These are phyloP conservation scores for Morelia viridis DNA, from an alignment of 2,797 vertebrate species.

Conservation along the genomic window DNA sequence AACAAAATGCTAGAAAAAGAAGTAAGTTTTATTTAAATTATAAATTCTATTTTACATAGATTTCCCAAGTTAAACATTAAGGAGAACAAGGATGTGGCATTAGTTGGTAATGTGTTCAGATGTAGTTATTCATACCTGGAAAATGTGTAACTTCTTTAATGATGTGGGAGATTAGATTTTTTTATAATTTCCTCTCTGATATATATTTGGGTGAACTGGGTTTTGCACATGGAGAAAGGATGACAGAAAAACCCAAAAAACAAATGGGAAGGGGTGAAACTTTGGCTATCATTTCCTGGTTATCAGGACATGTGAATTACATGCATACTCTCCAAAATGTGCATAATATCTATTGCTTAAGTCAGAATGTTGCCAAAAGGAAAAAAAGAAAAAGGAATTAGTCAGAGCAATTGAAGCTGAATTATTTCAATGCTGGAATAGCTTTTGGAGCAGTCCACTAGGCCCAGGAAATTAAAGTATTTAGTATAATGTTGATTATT, in stretches of 20 bases:
- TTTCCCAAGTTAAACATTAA: not conserved
- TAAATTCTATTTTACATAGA: not conserved
- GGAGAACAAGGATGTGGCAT: not conserved
- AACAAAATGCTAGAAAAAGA: constrained; percentile 92
- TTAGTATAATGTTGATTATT: not conserved
- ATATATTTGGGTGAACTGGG: not conserved
- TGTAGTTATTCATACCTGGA: not conserved
- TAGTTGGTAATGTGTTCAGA: not conserved
- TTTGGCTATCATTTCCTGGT: not conserved
- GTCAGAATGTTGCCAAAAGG: not conserved
- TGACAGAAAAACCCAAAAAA: not conserved
- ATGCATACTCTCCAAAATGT: not conserved
- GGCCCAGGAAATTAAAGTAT: not conserved
- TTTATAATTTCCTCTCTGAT: not conserved
- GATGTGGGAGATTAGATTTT: not conserved
- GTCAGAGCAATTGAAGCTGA: not conserved
- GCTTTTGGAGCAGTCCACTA: not conserved
- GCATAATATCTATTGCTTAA: not conserved
- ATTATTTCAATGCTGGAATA: not conserved
- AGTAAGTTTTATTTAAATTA: constrained; percentile 75
- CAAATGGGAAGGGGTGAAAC: not conserved
- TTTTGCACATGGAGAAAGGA: not conserved
- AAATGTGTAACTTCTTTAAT: not conserved
- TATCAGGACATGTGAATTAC: not conserved
- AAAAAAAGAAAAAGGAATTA: not conserved